Base-by-base conservation (phyloP, 2,113 vertebrate genomes). In the Eulacestoma nigropectus region DNA sequence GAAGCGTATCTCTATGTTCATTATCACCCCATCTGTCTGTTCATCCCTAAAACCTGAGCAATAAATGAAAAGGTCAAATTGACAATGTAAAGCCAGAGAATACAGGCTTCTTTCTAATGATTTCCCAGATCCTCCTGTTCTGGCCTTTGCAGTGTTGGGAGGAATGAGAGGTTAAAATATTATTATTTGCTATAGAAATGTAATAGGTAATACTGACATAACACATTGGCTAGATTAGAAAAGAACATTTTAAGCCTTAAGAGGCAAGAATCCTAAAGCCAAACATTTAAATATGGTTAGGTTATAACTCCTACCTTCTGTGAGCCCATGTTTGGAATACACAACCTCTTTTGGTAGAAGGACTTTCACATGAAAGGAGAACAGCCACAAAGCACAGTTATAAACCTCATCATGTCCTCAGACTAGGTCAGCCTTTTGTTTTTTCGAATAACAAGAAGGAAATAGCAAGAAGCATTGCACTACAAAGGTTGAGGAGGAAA, bases 21-120 rank as follows among this genome's bases (percentile, higher is more conserved):
- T 91, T 96, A 93, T 88, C 93, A 88, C 9, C 20, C 95, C 85
- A 95, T 97, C 89, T 97, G 95, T 95, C 46, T 65, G 64, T 41
- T 90, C 68, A 56, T 70, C 72, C 83, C 74, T 80, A 78, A 94
- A 92, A 93, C 89, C 35, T 74, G 56, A 90, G 85, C 72, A 94
- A 86, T 78, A 90, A 52, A 84, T 6, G 17, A 60, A 95, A 95
- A 86, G 92, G 93, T 90, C 92, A 95, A 90, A 88, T 39, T 84
- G 75, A 86, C 75, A 92, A 37, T 57, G 73, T 81, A 86, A 95
- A 94, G 41, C 21, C 73, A 72, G 62, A 57, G 41, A 91, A 90
- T 69, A 92, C 25, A 68, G 37, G 49, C 26, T 70, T 83, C 77
- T 86, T 81, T 49, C 78, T 93, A 93, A 93, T 35, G 49, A 84